phyloP scores from a whole-genome alignment of 2,113 vertebrate species.

The Melierax canorus region DNA sequence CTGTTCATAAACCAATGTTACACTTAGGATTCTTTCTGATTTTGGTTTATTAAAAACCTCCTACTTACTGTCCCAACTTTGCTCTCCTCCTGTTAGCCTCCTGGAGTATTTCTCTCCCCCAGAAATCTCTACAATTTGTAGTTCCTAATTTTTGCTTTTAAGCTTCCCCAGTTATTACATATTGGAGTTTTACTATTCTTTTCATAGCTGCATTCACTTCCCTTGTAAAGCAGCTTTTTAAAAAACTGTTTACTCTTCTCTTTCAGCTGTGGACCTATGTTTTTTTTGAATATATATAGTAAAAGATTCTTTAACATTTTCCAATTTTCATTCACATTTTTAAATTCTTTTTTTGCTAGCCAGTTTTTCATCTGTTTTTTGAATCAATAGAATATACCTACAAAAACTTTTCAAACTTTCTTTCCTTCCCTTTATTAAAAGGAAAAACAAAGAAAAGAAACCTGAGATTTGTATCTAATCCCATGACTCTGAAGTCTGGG shows the following conservation, averaged over 20 bases:
- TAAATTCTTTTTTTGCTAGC: neutral
- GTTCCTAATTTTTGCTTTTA: neutral
- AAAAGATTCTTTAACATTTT: neutral
- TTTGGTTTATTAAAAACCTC: neutral
- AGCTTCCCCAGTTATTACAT: neutral
- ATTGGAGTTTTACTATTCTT: neutral
- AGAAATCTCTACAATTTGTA: neutral
- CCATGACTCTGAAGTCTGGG: conserved; percentile 11
- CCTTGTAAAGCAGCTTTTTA: neutral
- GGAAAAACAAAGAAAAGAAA: conserved; percentile 35
- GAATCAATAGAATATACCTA: neutral
- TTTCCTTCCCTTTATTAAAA: conserved; percentile 9
- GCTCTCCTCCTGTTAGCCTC: neutral
- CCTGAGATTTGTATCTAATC: conserved; percentile 38
- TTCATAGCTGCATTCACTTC: neutral
- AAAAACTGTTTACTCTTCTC: neutral
- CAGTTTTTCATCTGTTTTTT: neutral
- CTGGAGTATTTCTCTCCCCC: neutral
- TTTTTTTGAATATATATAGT: neutral
- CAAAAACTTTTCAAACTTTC: neutral
- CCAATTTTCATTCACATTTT: neutral
- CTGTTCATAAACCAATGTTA: neutral
- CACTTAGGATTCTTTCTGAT: neutral
- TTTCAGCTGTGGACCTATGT: neutral
- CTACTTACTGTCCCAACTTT: neutral